Evolutionary conservation across 2,888 invertebrate genomes (phyloP).

Genomic region (Sabellastarte sp.): DNA sequence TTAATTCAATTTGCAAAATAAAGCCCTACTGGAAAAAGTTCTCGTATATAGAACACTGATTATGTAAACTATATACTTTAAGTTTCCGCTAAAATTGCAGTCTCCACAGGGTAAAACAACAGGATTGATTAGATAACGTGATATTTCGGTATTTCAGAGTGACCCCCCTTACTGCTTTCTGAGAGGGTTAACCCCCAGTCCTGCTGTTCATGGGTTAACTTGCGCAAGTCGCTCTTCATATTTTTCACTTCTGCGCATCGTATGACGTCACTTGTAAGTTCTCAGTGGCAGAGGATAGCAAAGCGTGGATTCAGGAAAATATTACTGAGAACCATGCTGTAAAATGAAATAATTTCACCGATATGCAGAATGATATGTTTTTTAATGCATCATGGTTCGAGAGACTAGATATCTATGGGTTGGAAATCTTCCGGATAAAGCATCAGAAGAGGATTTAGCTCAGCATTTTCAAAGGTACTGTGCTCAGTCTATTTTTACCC

Average conservation of each 20-base stretch:
- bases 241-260: neutral
- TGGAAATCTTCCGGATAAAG: conserved; percentile 99
- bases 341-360: neutral
- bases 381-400: conserved; percentile 81
- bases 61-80: no score
- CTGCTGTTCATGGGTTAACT: neutral
- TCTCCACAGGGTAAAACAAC: no score
- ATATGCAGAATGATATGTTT: neutral
- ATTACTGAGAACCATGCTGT: neutral
- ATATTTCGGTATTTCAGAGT: no score
- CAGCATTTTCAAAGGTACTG: conserved; percentile 84
- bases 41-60: no score
- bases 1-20: no score
- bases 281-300: neutral
- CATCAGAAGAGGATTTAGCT: conserved; percentile 94
- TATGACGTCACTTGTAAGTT: neutral
- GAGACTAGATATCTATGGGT: conserved; percentile 99
- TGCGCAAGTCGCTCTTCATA: neutral
- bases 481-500: no score
- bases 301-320: neutral
- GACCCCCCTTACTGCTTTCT: no score
- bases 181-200: no score
- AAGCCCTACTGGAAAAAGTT: no score
- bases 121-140: no score
- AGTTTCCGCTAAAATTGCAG: no score